Evolutionary conservation across 2,113 vertebrate species (phyloP).

Genomic region (Falco punctatus): DNA sequence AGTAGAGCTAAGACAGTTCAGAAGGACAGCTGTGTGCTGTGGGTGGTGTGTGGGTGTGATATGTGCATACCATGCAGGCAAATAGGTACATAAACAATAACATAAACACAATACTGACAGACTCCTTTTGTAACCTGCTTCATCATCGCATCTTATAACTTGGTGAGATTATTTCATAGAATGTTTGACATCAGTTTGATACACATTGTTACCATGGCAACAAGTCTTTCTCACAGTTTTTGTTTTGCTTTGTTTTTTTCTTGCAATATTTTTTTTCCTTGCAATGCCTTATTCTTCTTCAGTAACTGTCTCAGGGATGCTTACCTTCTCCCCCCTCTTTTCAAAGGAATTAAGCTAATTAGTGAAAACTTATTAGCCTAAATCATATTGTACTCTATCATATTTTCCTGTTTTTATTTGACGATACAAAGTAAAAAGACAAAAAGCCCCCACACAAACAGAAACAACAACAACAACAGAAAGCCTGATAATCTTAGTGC

Average conservation of each 20-base stretch:
- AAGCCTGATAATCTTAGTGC: neutral
- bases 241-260: constrained; percentile 14
- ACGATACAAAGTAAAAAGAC: neutral
- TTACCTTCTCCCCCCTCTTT: neutral
- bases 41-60: neutral
- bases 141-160: neutral
- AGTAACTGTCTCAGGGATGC: neutral
- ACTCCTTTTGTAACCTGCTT: neutral
- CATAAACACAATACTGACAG: neutral
- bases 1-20: neutral
- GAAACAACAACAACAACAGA: neutral
- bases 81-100: neutral
- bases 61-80: neutral
- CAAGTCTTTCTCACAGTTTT: neutral
- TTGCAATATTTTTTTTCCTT: neutral
- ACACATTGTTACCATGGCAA: neutral
- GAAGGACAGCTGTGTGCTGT: neutral
- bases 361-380: neutral
- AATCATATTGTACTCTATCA: neutral
- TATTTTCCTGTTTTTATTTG: neutral
- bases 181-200: constrained; percentile 28
- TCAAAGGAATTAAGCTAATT: neutral
- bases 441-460: accelerated
- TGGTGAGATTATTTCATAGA: neutral
- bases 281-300: neutral